Percentiles rank a stretch among this genome's conserved stretches.
These are phyloP conservation scores for Stegophylla sp. DNA, from an alignment of 2,888 invertebrate genomes.

Conservation along the genomic window DNA sequence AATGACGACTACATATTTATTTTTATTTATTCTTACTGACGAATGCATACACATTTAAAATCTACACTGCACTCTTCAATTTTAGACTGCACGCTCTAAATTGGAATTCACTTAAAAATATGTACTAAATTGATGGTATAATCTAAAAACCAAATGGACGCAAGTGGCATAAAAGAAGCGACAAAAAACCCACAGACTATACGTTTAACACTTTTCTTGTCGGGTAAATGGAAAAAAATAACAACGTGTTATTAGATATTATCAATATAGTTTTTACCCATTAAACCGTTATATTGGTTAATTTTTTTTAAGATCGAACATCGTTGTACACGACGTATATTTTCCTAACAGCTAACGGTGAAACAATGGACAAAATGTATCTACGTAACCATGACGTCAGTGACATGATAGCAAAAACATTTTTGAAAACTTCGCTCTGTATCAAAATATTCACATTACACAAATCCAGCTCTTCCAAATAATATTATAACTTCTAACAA, in stretches of 20 bases:
- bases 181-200: no score
- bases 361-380: constrained; percentile 7
- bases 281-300: constrained; percentile 17
- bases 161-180: no score
- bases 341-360: neutral
- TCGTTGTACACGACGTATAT: neutral
- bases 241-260: neutral
- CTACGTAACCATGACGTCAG: constrained; percentile 15
- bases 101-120: no score
- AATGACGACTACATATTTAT: no score
- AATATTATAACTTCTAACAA: neutral
- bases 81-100: no score
- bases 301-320: constrained; percentile 1
- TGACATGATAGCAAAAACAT: constrained; percentile 6
- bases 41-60: no score
- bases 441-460: constrained; percentile 21
- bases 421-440: constrained; percentile 12
- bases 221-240: neutral
- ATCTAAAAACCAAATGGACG: no score
- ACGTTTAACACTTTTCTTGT: no score
- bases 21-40: no score
- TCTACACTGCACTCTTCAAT: no score
- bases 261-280: neutral
- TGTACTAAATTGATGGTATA: no score
- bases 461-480: neutral